phyloP scores from a whole-genome alignment of 2,797 vertebrate species.

The Lemur catta region DNA sequence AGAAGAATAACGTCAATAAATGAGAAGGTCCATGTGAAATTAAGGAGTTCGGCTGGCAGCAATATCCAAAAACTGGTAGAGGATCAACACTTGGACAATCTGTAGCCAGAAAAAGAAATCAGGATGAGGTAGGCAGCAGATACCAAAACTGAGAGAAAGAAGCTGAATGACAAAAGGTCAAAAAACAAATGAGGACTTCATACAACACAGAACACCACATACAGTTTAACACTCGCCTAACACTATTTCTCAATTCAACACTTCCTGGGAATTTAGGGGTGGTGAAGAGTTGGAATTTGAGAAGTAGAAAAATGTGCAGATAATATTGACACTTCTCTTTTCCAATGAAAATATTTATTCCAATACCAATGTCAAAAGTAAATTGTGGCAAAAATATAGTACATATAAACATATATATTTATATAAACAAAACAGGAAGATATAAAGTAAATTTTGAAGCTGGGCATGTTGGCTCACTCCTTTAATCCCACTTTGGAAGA shows the following conservation, averaged over 20 bases:
- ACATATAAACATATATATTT: background rate
- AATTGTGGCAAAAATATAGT: slow-evolving; percentile 10
- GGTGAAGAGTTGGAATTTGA: background rate
- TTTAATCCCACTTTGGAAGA: background rate
- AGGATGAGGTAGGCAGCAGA: background rate
- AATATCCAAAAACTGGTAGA: background rate
- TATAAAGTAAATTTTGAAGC: background rate
- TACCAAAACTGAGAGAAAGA: background rate
- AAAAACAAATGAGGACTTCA: background rate
- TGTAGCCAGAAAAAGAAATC: background rate
- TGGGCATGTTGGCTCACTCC: background rate
- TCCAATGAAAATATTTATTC: background rate
- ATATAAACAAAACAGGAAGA: background rate
- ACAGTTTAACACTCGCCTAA: background rate
- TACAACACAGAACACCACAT: background rate
- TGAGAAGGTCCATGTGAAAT: background rate
- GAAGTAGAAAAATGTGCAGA: background rate
- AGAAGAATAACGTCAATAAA: background rate
- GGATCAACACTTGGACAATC: background rate
- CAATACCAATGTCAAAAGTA: background rate
- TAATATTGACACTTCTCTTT: background rate
- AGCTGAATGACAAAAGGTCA: background rate
- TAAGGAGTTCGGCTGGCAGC: background rate
- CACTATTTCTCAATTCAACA: background rate
- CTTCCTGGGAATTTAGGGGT: background rate